Evolutionary conservation across 2,113 vertebrate genomes (phyloP).

Genomic region (Neopipo cinnamomea): DNA sequence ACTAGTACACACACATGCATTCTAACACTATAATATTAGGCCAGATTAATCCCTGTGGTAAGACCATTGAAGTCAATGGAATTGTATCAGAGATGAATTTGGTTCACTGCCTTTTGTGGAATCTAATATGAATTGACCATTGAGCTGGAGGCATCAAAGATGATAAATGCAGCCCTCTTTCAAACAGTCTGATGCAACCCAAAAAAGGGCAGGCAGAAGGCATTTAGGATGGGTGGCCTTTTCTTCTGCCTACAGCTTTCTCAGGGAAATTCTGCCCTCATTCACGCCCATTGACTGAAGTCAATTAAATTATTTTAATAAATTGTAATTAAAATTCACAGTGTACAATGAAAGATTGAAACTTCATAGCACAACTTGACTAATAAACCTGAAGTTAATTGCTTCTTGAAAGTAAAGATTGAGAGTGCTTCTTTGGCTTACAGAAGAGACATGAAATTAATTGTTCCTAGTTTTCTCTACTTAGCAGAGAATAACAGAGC

Average conservation of each 20-base stretch:
- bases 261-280: slow-evolving; percentile 66
- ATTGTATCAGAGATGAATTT: slow-evolving; percentile 63
- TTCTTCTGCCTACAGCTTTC: slow-evolving; percentile 57
- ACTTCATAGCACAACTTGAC: slow-evolving; percentile 61
- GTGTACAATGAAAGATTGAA: slow-evolving; percentile 54
- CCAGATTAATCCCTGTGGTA: slow-evolving; percentile 54
- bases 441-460: slow-evolving; percentile 52
- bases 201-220: slow-evolving; percentile 65
- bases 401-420: slow-evolving; percentile 62
- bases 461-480: slow-evolving; percentile 27
- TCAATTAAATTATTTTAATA: slow-evolving; percentile 69
- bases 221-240: slow-evolving; percentile 54
- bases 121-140: slow-evolving; percentile 30
- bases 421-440: slow-evolving; percentile 49
- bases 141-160: slow-evolving; percentile 52
- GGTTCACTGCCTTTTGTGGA: slow-evolving; percentile 51
- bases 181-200: slow-evolving; percentile 56
- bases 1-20: neutral
- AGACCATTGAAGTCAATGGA: slow-evolving; percentile 58
- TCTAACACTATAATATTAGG: slow-evolving; percentile 42
- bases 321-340: slow-evolving; percentile 65
- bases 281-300: slow-evolving; percentile 63
- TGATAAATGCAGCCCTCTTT: slow-evolving; percentile 46
- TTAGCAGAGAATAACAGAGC: neutral
- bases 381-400: slow-evolving; percentile 70